Evolutionary conservation across 2,888 invertebrate genomes (phyloP), one percentile per base, ranked within the genome.

Genomic region (Bellardia pandia): DNA sequence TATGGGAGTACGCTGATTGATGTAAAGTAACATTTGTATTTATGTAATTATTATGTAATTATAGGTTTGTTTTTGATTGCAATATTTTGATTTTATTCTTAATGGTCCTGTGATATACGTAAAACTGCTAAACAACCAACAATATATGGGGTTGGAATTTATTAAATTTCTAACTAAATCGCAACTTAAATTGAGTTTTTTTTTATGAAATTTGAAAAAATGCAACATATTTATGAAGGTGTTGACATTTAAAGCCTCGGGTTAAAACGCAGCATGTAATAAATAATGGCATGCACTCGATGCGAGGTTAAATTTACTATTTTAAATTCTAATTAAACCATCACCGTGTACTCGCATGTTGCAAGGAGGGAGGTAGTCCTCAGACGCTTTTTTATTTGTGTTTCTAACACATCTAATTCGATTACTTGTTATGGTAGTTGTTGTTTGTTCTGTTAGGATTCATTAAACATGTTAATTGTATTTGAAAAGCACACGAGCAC

Each of bases 221-320:
- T 87, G 64, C 81, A 87, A 84, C 85, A 84, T 81, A 87, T 85
- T 81, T 81, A 51, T 51, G 78, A 81, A 87, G 87, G 87, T 87
- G 87, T 87, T 78, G 78, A 78, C 85, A 51, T 66, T 58, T 64
- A 45, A 78, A 56, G 85, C 85, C 87, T 68, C 69, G 69, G 87
- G 87, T 71, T 78, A 82, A 60, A 75, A 56, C 72, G 68, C 87
- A 81, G 87, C 87, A 75, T 75, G 85, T 64, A 16, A 68, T 69
- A 62, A 79, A 69, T 64, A 37, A 53, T 33, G 66, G 37, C 42
- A 72, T 66, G 40, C 56, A 62, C 60, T 51, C 60, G 11, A n/a
- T 64, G 76, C 60, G 60, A 84, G 16, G 74, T 81, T 84, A 74
- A 87, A 78, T 81, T 66, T 68, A 60, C 72, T 72, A 69, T 76